phyloP scores from a whole-genome alignment of 2,888 invertebrate genomes.

The Acronicta aceris region DNA sequence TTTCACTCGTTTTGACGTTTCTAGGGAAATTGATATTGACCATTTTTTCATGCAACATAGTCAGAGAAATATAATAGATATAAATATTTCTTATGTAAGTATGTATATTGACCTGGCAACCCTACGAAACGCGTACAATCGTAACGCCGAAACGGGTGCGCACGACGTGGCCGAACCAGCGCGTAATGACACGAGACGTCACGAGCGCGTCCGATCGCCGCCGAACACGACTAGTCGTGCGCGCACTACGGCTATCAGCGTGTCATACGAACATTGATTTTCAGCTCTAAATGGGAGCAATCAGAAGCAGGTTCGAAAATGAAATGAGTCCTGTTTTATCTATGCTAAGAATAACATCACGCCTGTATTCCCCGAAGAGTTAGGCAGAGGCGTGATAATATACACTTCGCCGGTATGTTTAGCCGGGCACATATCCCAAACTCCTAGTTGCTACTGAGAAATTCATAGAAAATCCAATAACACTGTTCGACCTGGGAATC shows the following conservation, averaged over 20 bases:
- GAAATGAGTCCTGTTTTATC: constrained; percentile 3
- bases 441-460: too few species aligned
- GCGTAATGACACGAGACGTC: constrained; percentile 64
- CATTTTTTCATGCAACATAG: too few species aligned
- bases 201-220: constrained; percentile 58
- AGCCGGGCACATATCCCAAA: too few species aligned
- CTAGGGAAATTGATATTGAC: too few species aligned
- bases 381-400: too few species aligned
- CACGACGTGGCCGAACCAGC: constrained; percentile 59
- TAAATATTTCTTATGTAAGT: too few species aligned
- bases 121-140: constrained; percentile 41
- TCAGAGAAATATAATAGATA: too few species aligned
- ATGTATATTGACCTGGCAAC: constrained; percentile 16
- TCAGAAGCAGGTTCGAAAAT: constrained; percentile 1
- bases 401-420: too few species aligned
- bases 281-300: constrained; percentile 24
- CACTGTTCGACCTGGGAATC: too few species aligned
- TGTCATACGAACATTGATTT: constrained; percentile 48
- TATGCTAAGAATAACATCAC: neutral
- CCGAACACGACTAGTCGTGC: constrained; percentile 62
- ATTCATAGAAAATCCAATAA: too few species aligned
- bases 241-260: constrained; percentile 39
- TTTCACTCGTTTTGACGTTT: too few species aligned
- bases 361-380: too few species aligned
- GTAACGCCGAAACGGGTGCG: constrained; percentile 58